Evolutionary conservation across 2,888 invertebrate genomes (phyloP), one percentile per base, ranked within the genome.

Genomic region (Synanthedon vespiformis): DNA sequence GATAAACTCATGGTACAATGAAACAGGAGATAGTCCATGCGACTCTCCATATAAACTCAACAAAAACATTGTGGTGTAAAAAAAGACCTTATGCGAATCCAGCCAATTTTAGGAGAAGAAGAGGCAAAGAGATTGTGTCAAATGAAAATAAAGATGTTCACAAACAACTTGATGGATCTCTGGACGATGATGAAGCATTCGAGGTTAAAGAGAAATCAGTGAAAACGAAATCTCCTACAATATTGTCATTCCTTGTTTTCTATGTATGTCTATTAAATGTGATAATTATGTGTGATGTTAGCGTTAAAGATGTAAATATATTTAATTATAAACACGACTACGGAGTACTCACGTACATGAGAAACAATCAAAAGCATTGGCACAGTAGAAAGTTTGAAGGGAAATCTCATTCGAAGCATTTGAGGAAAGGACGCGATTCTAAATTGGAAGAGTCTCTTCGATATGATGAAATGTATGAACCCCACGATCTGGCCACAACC

Each of bases 251-350:
- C 70, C 70, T 85, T 54, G 58, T 83, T 61, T 75, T 80, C 57
- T 80, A 81, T 70, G 16, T 81, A 58, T 84, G 77, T 79, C 66
- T 83, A 72, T 63, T 80, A 65, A 84, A 86, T 83, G 83, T 86
- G 80, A 83, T 86, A 84, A 74, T 75, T 72, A 70, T 65, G 75
- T 86, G 86, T 83, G 82, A 85, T 82, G 82, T 72, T 79, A 85
- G 77, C 76, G 70, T 79, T 68, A 85, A 70, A 74, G 65, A 73
- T 71, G 64, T 77, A 70, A 74, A 77, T 75, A 70, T 63, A 57
- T 72, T 22, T 72, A 62, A 63, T 60, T 59, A 58, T 56, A 70
- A 71, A 63, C 57, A 53, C 56, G 59, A 59, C 55, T 62, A 67
- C 54, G 66, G 61, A 48, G 60, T 57, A 13, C 63, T 70, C 53